Percentiles rank a stretch among this genome's conserved stretches.
Evolutionary conservation across 1,140 invertebrate genomes (phyloP).

Genomic region (Calliopsis andreniformis): DNA sequence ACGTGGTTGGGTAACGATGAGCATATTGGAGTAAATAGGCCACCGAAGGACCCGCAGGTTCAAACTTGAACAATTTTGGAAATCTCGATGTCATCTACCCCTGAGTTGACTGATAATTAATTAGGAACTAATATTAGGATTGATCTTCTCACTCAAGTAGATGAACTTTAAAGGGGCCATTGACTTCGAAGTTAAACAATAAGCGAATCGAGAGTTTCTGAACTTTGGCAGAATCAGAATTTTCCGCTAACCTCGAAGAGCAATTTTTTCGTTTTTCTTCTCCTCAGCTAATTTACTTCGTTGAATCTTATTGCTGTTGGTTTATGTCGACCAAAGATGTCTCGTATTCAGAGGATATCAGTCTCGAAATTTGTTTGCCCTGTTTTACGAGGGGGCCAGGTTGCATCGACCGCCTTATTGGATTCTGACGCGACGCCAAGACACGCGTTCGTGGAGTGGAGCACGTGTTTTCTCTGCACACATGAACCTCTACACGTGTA

Average conservation of each 20-base stretch:
- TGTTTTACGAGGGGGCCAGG: constrained; percentile 78
- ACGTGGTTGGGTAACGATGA: constrained; percentile 38
- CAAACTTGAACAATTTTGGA: constrained; percentile 47
- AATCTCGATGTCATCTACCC: constrained; percentile 40
- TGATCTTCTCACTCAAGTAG: background rate
- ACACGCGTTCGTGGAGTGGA: constrained; percentile 7
- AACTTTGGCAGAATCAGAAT: too few relatives aligned
- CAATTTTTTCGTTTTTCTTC: background rate
- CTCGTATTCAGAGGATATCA: constrained; percentile 18
- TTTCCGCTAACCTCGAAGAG: too few relatives aligned
- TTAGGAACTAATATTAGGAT: constrained; percentile 45
- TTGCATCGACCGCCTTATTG: constrained; percentile 78
- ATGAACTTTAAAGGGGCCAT: constrained; percentile 13
- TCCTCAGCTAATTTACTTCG: constrained; percentile 47
- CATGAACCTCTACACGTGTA: constrained; percentile 2
- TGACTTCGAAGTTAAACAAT: background rate
- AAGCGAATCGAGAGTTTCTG: too few relatives aligned
- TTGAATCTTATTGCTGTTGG: constrained; percentile 46
- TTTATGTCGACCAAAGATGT: constrained; percentile 34
- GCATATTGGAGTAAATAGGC: constrained; percentile 36
- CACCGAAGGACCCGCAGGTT: constrained; percentile 32
- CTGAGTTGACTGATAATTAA: constrained; percentile 46
- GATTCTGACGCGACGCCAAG: constrained; percentile 71
- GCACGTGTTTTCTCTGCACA: constrained; percentile 12
- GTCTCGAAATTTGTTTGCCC: constrained; percentile 79